Base-by-base conservation (phyloP, 2,888 invertebrate genomes). In the Dasypolia templi region DNA sequence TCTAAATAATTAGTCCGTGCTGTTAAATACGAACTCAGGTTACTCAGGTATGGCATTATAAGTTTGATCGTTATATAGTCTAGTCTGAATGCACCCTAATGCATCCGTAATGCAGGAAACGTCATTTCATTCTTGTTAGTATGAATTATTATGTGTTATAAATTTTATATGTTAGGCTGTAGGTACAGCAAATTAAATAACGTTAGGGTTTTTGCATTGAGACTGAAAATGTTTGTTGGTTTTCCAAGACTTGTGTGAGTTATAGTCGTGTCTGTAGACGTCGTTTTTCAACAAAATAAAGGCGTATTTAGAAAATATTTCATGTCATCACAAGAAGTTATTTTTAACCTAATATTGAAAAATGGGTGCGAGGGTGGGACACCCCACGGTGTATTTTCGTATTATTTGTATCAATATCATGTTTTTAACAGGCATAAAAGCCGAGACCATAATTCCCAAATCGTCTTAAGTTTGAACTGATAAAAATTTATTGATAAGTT, bases 1-100 rank as follows among this genome's bases (percentile, higher is more conserved):
- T 86, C 81, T 87, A 87, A 88, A 89, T 89, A 90, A 87, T 87
- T 87, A 87, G 83, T 73, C 59, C 59, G 85, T 83, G 87, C 71
- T 84, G 85, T 87, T 90, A 88, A 89, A 86, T 85, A 84, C 86
- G 81, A 87, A 87, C 84, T 86, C 83, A 77, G 75, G 84, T 82
- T 87, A 86, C 81, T 84, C 82, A 83, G 82, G 83, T 59, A 72
- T 44, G 77, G 63, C 80, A 85, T 87, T 85, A 84, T 86, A 86
- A 86, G 79, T 88, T 88, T 76, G 79, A 84, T 89, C 86, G 83
- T 87, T 88, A 86, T 83, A 79, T n/a, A n/a, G n/a, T n/a, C 75
- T 87, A 81, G 77, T 83, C 82, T 82, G 75, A 86, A 74, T 86
- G 85, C 86, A 89, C 88, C 88, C 64, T 86, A 83, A 84, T 84